Base-by-base conservation (phyloP, 2,888 invertebrate genomes). In the Oegoconia quadripuncta region DNA sequence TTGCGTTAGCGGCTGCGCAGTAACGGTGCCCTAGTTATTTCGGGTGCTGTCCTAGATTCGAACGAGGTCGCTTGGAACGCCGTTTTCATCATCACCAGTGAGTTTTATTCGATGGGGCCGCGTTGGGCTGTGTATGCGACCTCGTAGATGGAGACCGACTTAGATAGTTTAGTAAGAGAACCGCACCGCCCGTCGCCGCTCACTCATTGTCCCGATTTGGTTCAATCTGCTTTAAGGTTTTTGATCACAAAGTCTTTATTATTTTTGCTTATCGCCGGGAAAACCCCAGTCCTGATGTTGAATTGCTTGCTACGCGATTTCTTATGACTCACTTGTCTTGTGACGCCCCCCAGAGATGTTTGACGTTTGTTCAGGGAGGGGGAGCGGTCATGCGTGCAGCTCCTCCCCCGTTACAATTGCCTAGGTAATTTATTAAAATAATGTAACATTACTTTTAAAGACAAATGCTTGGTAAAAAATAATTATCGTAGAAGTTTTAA, bases 21-120 rank as follows among this genome's bases (percentile, higher is more conserved):
- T 80, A 76, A 81, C 77, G 69, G 73, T 78, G 84, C 65, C 82
- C 82, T 77, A 82, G 84, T 83, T 83, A 83, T 84, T 84, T 84
- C 63, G 81, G 86, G 76, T 80, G 68, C 69, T 70, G 84, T 74
- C 79, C 84, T 82, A 84, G 74, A 78, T 83, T 56, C 55, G 46
- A 76, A 74, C 82, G 80, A 82, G 81, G 84, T 71, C 82, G 57
- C 53, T 59, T 50, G 64, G 67, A 74, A 71, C 72, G 74, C 67
- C 64, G 79, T 82, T 80, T 81, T 80, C 81, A 82, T 79, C 79
- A 80, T 73, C 74, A 74, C 57, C 64, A 68, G 59, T 64, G 59
- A 64, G 71, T 77, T 77, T 76, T 70, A 73, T 75, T 72, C 67
- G 75, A 75, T 74, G 82, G 79, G 81, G 83, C 82, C 83, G 53